Conservation (phyloP, 2,888 invertebrate genomes). For the Pheosia gnoma region DNA sequence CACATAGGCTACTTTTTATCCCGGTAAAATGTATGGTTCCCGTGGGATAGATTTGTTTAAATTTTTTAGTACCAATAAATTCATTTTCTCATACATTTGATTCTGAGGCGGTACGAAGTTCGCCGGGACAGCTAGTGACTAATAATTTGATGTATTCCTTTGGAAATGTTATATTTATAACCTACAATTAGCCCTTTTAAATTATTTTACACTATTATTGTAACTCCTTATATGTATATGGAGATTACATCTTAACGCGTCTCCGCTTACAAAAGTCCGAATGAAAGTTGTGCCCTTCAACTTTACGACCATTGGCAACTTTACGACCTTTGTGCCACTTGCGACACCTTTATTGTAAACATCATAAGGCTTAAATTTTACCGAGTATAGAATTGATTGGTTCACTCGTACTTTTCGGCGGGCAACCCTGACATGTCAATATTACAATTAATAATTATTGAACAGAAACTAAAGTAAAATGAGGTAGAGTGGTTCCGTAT, state of each 20-base stretch:
- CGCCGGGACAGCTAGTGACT: no score
- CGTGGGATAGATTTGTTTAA: no score
- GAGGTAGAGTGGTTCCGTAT: constrained; percentile 5
- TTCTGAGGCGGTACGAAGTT: no score
- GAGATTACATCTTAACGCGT: constrained; percentile 12
- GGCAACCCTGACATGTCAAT: constrained; percentile 37
- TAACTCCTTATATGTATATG: no score
- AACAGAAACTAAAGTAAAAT: constrained; percentile 18
- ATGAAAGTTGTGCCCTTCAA: constrained; percentile 50
- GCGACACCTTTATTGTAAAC: constrained; percentile 8
- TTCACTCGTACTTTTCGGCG: constrained; percentile 26
- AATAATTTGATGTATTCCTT: no score
- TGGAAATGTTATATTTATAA: no score
- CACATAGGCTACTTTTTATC: no score
- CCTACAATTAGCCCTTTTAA: no score
- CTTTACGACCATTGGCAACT: constrained; percentile 31
- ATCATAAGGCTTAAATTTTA: constrained; percentile 11
- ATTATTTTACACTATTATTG: no score
- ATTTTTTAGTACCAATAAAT: no score
- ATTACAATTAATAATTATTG: constrained; percentile 45
- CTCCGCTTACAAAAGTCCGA: constrained; percentile 33
- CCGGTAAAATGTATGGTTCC: no score
- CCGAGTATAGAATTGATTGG: neutral
- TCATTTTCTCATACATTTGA: no score
- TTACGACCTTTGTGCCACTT: neutral